phyloP scores from a whole-genome alignment of 2,797 vertebrate genomes.

The Lithobates pipiens region DNA sequence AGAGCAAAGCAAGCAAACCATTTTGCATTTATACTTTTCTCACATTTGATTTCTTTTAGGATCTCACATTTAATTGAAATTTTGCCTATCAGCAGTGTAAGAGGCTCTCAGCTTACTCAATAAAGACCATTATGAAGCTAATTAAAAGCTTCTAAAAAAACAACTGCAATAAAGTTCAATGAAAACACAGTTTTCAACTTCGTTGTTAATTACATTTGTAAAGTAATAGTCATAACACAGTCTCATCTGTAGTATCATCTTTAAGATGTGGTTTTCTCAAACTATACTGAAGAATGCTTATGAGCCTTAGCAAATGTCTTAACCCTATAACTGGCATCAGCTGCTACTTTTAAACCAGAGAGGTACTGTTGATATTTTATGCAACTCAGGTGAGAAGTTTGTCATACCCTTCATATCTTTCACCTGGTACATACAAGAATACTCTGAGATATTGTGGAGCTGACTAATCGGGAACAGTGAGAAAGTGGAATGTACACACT shows the following conservation, averaged over 20 bases:
- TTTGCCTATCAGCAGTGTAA: constrained; percentile 42
- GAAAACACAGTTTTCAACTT: constrained; percentile 23
- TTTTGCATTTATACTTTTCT: constrained; percentile 24
- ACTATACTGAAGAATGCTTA: neutral
- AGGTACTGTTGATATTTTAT: too few species aligned
- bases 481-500: too few species aligned
- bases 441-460: too few species aligned
- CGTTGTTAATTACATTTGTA: constrained; percentile 34
- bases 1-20: constrained; percentile 34
- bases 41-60: constrained; percentile 45
- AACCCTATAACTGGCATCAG: neutral
- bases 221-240: neutral
- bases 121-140: constrained; percentile 50
- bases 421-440: too few species aligned
- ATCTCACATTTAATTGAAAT: constrained; percentile 48
- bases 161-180: constrained; percentile 38
- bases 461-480: too few species aligned
- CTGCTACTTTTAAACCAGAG: neutral
- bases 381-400: too few species aligned
- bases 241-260: neutral
- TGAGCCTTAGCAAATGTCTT: neutral
- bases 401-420: too few species aligned
- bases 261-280: neutral
- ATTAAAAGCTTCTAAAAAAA: constrained; percentile 39
- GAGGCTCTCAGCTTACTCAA: constrained; percentile 29